Evolutionary conservation across 2,113 vertebrate species (phyloP), one percentile per base, ranked within the genome.

Genomic region (Cygnus buccinator): DNA sequence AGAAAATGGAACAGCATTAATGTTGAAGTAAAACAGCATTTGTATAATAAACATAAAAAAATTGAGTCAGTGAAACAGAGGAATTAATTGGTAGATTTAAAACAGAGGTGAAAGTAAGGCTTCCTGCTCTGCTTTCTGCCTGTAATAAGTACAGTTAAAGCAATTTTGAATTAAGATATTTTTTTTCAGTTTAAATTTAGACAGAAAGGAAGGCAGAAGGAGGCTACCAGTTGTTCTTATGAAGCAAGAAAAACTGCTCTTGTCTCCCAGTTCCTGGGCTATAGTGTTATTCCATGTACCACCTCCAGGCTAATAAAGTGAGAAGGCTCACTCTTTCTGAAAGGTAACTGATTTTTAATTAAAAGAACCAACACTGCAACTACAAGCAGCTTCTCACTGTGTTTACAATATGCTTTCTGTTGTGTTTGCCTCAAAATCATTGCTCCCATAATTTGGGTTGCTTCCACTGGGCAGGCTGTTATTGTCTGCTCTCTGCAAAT

Each of bases 1-100:
- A 37, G 19, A 82, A 93, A 92, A 84, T 37, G 43, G 57, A 89
- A 71, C 76, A 75, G 71, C 15, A 84, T 67, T 91, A 87, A 84
- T 46, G 48, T 41, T 91, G 73, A 97, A 84, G 22, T 74, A 81
- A 89, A 92, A 46, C 76, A 92, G 35, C 44, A 26, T 89, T 89
- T 92, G 23, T 89, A 48, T 81, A 75, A 87, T 84, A 89, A 95
- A 72, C 35, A 43, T 87, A 81, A 70, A 22, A 58, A 79, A 76
- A 89, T 37, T 55, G 55, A 90, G 55, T 59, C 26, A 86, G 46
- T 84, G 63, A 77, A 88, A 77, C 13, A 66, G 68, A 77, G 23
- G 18, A 71, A 95, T 87, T 87, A 92, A 70, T 15, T 75, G 6
- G 25, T 50, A 88, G 89, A 86, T 93, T 89, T 90, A 94, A 94